Evolutionary conservation across 1,140 invertebrate species (phyloP), one percentile per base, ranked within the genome.

Genomic region (Wasmannia auropunctata): DNA sequence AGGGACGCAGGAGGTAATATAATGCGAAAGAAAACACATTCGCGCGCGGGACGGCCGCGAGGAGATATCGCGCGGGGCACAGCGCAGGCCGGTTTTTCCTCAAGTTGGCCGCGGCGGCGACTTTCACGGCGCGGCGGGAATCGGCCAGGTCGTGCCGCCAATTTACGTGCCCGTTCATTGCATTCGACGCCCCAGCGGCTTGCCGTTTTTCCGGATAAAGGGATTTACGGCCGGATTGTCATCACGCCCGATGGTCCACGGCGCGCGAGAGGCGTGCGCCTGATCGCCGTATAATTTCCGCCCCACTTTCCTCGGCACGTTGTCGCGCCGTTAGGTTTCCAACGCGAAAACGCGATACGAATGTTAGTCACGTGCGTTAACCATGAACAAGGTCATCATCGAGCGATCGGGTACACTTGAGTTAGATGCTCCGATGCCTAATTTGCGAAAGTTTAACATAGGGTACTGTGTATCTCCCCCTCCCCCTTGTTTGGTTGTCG

Each of bases 351-450:
- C 22, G 5, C 40, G 1, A 65, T 34, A n/a, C n/a, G n/a, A 49
- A 83, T 43, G 51, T 67, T 43, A 56, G 46, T 46, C 46, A 31
- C 62, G 31, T 69, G 63, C 37, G 34, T 69, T 67, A 46, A 31
- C 51, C 37, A 49, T 34, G 79, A 83, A 83, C 79, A 83, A 83
- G 79, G 79, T 74, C 79, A 72, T 25, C 25, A 16, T n/a, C 70
- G 69, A 46, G 14, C 7, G 19, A 58, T 58, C 7, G 8, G 14
- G 34, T 56, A 40, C 63, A 56, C 37, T 69, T 19, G 40, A 11
- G 0, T 40, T 51, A 19, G 28, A 77, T 43, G 5, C 16, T 72
- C 4, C n/a, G 40, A 79, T 63, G 11, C 31, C 16, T 5, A 22
- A 22, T 11, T 51, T 65, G 34, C n/a, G 19, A 67, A 65, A 49